Conservation (phyloP, 2,113 vertebrate genomes). For the Herpailurus yagouaroundi region DNA sequence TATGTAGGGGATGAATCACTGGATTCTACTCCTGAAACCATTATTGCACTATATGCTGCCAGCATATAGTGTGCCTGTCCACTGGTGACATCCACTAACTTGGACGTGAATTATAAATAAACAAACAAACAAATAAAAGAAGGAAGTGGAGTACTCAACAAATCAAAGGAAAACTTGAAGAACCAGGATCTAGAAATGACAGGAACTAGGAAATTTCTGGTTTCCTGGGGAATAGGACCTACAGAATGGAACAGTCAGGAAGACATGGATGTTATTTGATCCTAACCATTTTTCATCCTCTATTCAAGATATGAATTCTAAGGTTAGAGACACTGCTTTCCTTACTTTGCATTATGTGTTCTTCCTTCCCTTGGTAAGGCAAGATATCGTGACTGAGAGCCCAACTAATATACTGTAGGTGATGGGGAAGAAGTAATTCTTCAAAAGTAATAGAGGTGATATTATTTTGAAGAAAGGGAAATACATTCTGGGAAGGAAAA, state of each 20-base stretch:
- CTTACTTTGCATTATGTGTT: not conserved
- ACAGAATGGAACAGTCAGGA: not conserved
- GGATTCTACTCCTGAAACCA: too few species aligned
- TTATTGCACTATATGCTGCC: too few species aligned
- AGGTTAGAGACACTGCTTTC: not conserved
- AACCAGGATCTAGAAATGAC: not conserved
- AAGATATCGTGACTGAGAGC: not conserved
- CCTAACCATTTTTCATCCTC: not conserved
- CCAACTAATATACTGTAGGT: not conserved
- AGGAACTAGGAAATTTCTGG: not conserved
- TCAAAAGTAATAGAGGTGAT: not conserved
- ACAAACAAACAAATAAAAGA: not conserved
- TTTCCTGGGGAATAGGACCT: not conserved
- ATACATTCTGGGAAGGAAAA: not conserved
- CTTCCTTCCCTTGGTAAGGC: not conserved
- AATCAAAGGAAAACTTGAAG: not conserved
- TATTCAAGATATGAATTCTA: not conserved
- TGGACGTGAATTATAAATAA: too few species aligned
- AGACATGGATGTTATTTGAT: not conserved
- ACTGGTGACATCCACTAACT: too few species aligned
- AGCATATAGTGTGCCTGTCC: too few species aligned
- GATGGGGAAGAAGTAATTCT: not conserved
- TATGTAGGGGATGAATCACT: too few species aligned
- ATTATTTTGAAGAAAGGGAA: not conserved
- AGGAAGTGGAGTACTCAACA: not conserved